A percentile compares a stretch with the other conserved stretches of the same genome.
These are phyloP conservation scores for Drosophila suzukii DNA, from an alignment of 1,140 invertebrate genomes.

Conservation along the genomic window DNA sequence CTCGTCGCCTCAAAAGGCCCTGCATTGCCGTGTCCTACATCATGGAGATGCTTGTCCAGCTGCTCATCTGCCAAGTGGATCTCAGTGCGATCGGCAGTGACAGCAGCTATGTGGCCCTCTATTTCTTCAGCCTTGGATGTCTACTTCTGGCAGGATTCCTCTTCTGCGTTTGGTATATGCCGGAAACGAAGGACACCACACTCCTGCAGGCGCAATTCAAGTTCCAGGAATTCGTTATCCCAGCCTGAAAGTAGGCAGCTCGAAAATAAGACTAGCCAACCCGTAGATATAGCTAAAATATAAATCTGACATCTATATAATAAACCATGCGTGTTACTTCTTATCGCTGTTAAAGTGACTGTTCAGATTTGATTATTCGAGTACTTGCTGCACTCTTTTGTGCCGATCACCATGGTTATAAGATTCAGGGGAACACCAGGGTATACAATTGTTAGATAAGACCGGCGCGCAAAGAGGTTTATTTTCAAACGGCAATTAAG, in stretches of 20 bases:
- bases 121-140: conserved; percentile 52
- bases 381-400: neutral
- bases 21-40: conserved; percentile 64
- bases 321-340: conserved; percentile 16
- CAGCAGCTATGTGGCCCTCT: conserved; percentile 4
- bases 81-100: conserved; percentile 11
- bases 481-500: conserved; percentile 20
- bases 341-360: conserved; percentile 31
- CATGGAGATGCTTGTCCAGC: conserved; percentile 59
- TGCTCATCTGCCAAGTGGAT: conserved; percentile 35
- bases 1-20: conserved; percentile 53
- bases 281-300: conserved; percentile 30
- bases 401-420: conserved; percentile 24
- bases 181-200: conserved; percentile 67
- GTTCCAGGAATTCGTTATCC: conserved; percentile 60
- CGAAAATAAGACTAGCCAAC: conserved; percentile 28
- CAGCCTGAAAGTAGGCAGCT: conserved; percentile 37
- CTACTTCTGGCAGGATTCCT: conserved; percentile 54
- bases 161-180: conserved; percentile 58
- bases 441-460: conserved; percentile 3
- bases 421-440: conserved; percentile 16
- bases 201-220: conserved; percentile 65
- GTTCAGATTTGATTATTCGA: conserved; percentile 6
- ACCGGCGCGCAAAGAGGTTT: conserved; percentile 1
- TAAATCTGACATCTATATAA: conserved; percentile 16